These are phyloP conservation scores for Danio tinwini DNA, from an alignment of 2,797 vertebrate genomes.

Conservation along the genomic window DNA sequence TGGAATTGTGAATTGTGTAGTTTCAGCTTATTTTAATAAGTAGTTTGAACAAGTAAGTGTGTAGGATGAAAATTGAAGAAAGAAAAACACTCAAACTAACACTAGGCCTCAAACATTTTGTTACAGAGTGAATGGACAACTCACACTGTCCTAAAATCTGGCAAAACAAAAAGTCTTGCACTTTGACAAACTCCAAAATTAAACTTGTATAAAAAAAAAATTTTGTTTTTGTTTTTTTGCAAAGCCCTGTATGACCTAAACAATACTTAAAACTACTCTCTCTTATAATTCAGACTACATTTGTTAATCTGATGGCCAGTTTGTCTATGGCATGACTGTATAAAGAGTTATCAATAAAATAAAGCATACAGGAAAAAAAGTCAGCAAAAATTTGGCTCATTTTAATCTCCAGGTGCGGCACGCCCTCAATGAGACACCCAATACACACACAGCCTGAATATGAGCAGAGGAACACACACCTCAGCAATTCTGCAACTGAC, in stretches of 20 bases:
- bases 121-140: neutral
- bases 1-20: too few species aligned
- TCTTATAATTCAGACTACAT: neutral
- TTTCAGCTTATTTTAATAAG: too few species aligned
- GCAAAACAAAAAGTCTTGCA: neutral
- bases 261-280: neutral
- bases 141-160: neutral
- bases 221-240: too few species aligned
- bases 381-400: constrained; percentile 24
- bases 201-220: too few species aligned
- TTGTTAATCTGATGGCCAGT: neutral
- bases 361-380: constrained; percentile 9
- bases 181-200: neutral
- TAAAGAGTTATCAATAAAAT: neutral
- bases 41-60: too few species aligned
- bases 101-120: neutral
- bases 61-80: neutral
- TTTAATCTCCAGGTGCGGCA: constrained; percentile 57
- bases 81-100: neutral
- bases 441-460: constrained; percentile 35
- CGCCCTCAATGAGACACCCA: constrained; percentile 44
- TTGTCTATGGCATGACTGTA: neutral
- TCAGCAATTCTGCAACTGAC: constrained; percentile 47
- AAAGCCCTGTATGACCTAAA: neutral
- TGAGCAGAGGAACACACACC: constrained; percentile 49